phyloP scores from a whole-genome alignment of 2,888 invertebrate genomes.

The Crossocerus cetratus region DNA sequence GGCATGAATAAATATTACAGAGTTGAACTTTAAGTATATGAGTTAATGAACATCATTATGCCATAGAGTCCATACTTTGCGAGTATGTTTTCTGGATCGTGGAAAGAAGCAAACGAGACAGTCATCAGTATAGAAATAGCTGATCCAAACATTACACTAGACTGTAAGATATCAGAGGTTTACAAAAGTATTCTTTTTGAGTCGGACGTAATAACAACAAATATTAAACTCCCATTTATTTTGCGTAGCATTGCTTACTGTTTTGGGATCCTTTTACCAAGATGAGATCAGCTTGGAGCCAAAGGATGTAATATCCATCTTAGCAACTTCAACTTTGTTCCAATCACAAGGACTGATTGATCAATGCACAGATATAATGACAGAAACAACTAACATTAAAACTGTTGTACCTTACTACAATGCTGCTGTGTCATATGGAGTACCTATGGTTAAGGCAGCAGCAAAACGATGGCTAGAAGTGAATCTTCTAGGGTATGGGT shows the following conservation, averaged over 20 bases:
- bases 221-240: conserved; percentile 41
- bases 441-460: conserved; percentile 80
- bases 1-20: background rate
- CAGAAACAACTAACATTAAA: conserved; percentile 85
- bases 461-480: conserved; percentile 85
- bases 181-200: background rate
- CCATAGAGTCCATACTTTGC: conserved; percentile 86
- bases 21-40: background rate
- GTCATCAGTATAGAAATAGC: conserved; percentile 84
- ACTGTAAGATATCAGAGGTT: conserved; percentile 78
- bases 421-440: conserved; percentile 84
- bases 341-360: conserved; percentile 86
- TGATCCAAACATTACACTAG: conserved; percentile 84
- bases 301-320: conserved; percentile 82
- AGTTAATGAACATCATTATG: background rate
- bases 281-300: conserved; percentile 86
- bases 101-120: conserved; percentile 84
- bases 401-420: conserved; percentile 85
- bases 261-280: conserved; percentile 87
- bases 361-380: conserved; percentile 86
- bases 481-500: conserved; percentile 82
- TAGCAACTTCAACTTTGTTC: conserved; percentile 86
- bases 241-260: conserved; percentile 81
- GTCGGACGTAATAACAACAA: background rate
- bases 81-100: conserved; percentile 89